Percentiles rank a stretch among this genome's conserved stretches.
These are phyloP conservation scores for Orthosia incerta DNA, from an alignment of 2,888 invertebrate genomes.

Conservation along the genomic window DNA sequence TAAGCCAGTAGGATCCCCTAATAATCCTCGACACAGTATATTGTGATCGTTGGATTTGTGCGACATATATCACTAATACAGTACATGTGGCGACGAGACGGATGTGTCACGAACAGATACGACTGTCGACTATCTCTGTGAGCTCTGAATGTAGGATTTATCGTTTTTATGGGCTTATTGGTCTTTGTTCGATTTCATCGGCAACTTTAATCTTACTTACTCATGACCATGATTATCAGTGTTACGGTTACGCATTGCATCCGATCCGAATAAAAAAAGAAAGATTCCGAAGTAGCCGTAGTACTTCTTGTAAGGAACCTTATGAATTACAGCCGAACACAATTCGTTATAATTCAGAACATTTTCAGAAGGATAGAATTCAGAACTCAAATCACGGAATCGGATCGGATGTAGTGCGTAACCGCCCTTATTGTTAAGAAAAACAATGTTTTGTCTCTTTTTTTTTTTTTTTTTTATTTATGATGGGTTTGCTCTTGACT, in stretches of 20 bases:
- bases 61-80: conserved; percentile 83
- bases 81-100: conserved; percentile 85
- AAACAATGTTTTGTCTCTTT: too few relatives aligned
- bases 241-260: neutral
- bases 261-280: too few relatives aligned
- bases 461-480: too few relatives aligned
- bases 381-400: too few relatives aligned
- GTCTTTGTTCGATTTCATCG: neutral
- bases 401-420: too few relatives aligned
- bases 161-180: conserved; percentile 12
- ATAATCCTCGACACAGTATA: conserved; percentile 86
- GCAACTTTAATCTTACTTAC: neutral
- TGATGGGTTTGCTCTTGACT: too few relatives aligned
- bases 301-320: too few relatives aligned
- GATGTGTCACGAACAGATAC: conserved; percentile 66
- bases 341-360: too few relatives aligned
- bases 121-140: conserved; percentile 32
- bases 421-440: too few relatives aligned
- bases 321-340: too few relatives aligned
- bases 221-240: neutral
- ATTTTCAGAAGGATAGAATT: too few relatives aligned
- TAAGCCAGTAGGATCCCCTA: conserved; percentile 82
- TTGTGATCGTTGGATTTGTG: conserved; percentile 88
- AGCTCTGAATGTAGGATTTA: conserved; percentile 21
- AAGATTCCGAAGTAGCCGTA: too few relatives aligned